Conservation (phyloP, 2,113 vertebrate species). For the Rhinolophus sinicus region DNA sequence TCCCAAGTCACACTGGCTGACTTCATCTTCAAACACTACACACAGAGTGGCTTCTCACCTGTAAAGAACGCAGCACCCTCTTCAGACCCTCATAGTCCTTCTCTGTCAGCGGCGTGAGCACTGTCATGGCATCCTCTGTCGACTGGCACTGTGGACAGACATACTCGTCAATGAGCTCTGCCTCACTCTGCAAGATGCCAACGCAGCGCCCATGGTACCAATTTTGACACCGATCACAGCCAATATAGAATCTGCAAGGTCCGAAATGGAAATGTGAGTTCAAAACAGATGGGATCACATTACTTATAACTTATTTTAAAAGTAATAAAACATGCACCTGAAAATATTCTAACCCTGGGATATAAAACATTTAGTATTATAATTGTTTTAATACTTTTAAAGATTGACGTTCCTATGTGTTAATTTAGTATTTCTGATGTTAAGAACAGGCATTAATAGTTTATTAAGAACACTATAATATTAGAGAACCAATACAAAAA, state of each 20-base stretch:
- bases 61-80: slow-evolving; percentile 96
- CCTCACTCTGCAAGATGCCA: slow-evolving; percentile 98
- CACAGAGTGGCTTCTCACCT: slow-evolving; percentile 85
- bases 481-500: slow-evolving; percentile 62
- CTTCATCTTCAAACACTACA: fast-evolving
- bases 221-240: slow-evolving; percentile 99
- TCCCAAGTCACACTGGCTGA: background rate
- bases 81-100: slow-evolving; percentile 97
- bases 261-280: slow-evolving; percentile 78
- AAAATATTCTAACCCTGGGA: slow-evolving; percentile 50
- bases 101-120: slow-evolving; percentile 96
- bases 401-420: slow-evolving; percentile 51
- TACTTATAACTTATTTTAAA: slow-evolving; percentile 54
- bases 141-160: slow-evolving; percentile 99
- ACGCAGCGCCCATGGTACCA: slow-evolving; percentile 99
- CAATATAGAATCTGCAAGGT: slow-evolving; percentile 96
- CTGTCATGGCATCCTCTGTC: slow-evolving; percentile 99
- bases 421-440: slow-evolving; percentile 67
- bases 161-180: slow-evolving; percentile 97
- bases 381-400: slow-evolving; percentile 41
- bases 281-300: background rate
- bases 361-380: slow-evolving; percentile 53
- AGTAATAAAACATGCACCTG: slow-evolving; percentile 71
- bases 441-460: slow-evolving; percentile 66
- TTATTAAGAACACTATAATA: slow-evolving; percentile 63